Conservation (phyloP, 2,888 invertebrate species). For the Tetranychus piercei region DNA sequence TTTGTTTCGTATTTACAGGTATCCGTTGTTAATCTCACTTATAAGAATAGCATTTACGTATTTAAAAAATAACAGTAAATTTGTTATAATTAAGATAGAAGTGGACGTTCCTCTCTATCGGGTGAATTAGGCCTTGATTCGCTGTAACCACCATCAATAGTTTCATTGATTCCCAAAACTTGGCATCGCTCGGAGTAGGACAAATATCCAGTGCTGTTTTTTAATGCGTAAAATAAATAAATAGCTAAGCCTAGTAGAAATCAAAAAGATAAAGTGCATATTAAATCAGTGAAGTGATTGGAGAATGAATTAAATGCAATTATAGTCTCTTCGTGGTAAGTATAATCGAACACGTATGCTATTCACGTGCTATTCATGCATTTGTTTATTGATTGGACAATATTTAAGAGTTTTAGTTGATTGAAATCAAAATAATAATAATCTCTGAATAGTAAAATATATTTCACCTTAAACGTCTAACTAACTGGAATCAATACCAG, state of each 20-base stretch:
- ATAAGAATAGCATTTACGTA: background rate
- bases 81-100: slow-evolving; percentile 1
- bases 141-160: background rate
- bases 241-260: slow-evolving; percentile 52
- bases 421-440: too few species aligned
- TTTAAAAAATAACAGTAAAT: background rate
- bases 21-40: too few species aligned
- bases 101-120: slow-evolving; percentile 4
- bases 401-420: too few species aligned
- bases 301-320: too few species aligned
- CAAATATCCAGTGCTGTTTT: slow-evolving; percentile 44
- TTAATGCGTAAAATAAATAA: slow-evolving; percentile 86
- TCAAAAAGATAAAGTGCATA: background rate
- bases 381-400: too few species aligned
- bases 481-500: too few species aligned
- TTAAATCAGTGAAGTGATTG: slow-evolving; percentile 4
- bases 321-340: too few species aligned
- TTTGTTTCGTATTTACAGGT: too few species aligned
- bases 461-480: too few species aligned
- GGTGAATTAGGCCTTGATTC: slow-evolving; percentile 5
- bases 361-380: too few species aligned
- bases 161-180: background rate
- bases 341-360: too few species aligned
- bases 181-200: background rate
- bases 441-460: too few species aligned